Evolutionary conservation across 2,797 vertebrate species (phyloP), one percentile per base, ranked within the genome.

Genomic region (Brotula barbata): DNA sequence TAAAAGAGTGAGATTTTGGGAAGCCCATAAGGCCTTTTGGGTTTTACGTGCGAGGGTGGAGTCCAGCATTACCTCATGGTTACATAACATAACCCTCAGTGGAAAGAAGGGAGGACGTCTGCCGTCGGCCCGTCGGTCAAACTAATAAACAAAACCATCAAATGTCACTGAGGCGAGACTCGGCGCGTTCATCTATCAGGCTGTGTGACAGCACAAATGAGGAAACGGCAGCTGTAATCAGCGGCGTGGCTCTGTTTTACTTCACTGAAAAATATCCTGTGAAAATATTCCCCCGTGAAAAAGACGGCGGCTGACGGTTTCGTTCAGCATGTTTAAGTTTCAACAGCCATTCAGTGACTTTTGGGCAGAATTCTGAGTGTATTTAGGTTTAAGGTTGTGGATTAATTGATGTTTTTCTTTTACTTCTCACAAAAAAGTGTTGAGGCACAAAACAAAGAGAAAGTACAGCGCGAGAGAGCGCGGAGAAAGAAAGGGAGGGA

Each of bases 21-120:
- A 67, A 56, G 36, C 49, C 31, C 53, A 47, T 3, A 63, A 47
- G 57, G 33, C 43, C 37, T 33, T 28, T 44, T 57, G 46, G 40
- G 51, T 48, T 25, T 36, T 14, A 45, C 17, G 19, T 19, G 44
- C 16, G 49, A 63, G 77, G 81, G 81, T 65, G 80, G 75, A 77
- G 77, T 44, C 63, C 45, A 56, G 73, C 49, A 84, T 85, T 64
- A 88, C 84, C 67, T 84, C 86, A 88, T 64, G 6, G 43, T 86
- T 81, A 82, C 80, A 82, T 85, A 70, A 83, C 17, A 0, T 15
- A 23, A 72, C 53, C 57, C 56, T 66, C 45, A 40, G 59, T 54
- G 62, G 65, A 68, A 60, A 68, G 60, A 43, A 50, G 20, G 48
- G 40, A 64, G 61, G 61, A 45, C 60, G 68, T 28, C 49, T 36